Percentiles rank a stretch among this genome's conserved stretches.
Evolutionary conservation across 2,113 vertebrate species (phyloP).

Genomic region (Casuarius casuarius): DNA sequence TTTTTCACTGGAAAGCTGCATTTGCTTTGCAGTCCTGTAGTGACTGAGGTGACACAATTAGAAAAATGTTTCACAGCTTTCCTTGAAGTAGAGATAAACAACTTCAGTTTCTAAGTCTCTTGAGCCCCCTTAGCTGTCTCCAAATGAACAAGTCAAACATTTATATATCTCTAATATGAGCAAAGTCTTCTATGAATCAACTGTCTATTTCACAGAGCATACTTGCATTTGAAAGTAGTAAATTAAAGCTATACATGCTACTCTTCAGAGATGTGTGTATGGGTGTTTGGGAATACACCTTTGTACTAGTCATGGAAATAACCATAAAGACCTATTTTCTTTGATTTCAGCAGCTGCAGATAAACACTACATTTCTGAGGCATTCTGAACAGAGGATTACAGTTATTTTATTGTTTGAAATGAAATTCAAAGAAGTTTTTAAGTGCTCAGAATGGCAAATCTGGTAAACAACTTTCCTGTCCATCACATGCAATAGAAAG

Average conservation of each 20-base stretch:
- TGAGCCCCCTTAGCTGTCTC: background rate
- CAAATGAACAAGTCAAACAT: conserved; percentile 7
- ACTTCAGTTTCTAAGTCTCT: background rate
- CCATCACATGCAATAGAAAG: background rate
- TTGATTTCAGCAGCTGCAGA: background rate
- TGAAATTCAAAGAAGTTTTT: background rate
- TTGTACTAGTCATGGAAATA: conserved; percentile 1
- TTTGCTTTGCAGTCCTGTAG: background rate
- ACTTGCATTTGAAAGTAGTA: background rate
- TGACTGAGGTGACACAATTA: background rate
- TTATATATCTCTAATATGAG: background rate
- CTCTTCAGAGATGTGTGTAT: background rate
- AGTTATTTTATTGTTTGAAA: background rate
- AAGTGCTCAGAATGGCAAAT: background rate
- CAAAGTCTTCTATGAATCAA: conserved; percentile 3
- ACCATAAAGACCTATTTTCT: background rate
- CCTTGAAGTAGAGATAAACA: background rate
- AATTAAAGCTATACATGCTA: background rate
- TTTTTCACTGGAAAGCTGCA: background rate
- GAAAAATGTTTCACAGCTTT: conserved; percentile 6
- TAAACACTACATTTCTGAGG: background rate
- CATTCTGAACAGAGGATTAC: background rate
- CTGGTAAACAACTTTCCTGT: background rate
- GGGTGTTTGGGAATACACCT: background rate
- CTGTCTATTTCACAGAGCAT: background rate